Evolutionary conservation across 2,888 invertebrate species (phyloP).

Genomic region (Cephus sareptanus): DNA sequence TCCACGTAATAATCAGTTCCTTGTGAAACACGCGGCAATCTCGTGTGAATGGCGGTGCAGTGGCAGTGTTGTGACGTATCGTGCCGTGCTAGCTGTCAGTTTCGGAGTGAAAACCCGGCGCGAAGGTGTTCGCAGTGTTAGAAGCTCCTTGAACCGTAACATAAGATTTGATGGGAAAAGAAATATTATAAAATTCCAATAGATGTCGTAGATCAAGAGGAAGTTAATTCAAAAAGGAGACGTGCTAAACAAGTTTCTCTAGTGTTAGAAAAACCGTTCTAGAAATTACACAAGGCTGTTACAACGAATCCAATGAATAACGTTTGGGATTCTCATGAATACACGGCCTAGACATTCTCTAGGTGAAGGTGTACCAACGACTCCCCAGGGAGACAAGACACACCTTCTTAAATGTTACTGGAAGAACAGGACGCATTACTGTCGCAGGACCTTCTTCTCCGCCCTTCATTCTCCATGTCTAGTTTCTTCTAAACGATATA

Average conservation of each 20-base stretch:
- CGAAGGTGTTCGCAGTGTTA: not conserved
- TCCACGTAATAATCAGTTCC: not conserved
- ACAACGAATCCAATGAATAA: not conserved
- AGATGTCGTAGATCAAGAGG: not conserved
- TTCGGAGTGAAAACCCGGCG: slow-evolving; percentile 19
- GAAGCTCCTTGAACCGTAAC: not conserved
- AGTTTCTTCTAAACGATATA: not conserved
- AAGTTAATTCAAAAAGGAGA: not conserved
- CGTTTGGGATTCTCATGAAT: not conserved
- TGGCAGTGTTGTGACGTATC: slow-evolving; percentile 49
- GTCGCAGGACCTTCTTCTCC: not conserved
- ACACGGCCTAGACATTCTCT: not conserved
- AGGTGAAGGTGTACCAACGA: not conserved
- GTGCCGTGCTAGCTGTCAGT: slow-evolving; percentile 47
- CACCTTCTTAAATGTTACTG: not conserved
- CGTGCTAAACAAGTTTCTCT: not conserved
- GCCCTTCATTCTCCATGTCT: not conserved
- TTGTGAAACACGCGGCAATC: slow-evolving; percentile 7
- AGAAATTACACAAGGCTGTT: not conserved
- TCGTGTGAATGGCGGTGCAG: slow-evolving; percentile 46
- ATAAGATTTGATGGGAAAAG: not conserved
- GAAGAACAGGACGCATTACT: not conserved
- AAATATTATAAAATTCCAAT: not conserved
- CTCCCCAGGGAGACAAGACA: not conserved
- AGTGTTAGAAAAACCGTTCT: not conserved